Evolutionary conservation across 2,113 vertebrate genomes (phyloP), one percentile per base, ranked within the genome.

Genomic region (Varanus salvator): DNA sequence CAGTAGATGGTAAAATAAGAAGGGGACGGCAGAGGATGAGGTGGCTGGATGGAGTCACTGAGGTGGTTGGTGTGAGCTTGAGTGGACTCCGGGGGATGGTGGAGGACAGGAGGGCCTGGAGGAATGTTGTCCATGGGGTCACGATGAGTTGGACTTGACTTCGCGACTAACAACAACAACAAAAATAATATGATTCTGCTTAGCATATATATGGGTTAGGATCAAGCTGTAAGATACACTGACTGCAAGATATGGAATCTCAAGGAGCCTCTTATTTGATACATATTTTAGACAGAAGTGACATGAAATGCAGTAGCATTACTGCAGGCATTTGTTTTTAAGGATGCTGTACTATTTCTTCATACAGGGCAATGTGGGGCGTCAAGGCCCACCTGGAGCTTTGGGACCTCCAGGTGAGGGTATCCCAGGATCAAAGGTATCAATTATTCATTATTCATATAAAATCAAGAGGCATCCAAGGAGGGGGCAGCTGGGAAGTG

Each of bases 381-480:
- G 97, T 21, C 92, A 96, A 94, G 98, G 98, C 66, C 95, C 95
- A 64, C 93, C 96, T 84, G 98, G 98, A n/a, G 96, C 97, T 91
- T 48, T 84, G 84, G 98, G 98, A 90, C 97, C 97, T 90, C 96
- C 95, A 80, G 98, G 98, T 84, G 98, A 98, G 95, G 98, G 98
- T 87, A 96, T 98, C 95, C 98, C 98, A 96, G 98, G 98, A 76
- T 95, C 95, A 92, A 99, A 98, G 98, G 98, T 98, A 97, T 87
- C 90, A 71, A 82, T n/a, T 89, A 89, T 93, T 89, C 87, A 89
- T 60, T 68, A 54, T 86, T 86, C 72, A 91, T 29, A 38, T 54
- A 9, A 68, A 80, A n/a, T 7, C 81, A 80, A 89, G 74, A 34
- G 21, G 57, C 57, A 60, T 64, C 8, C 3, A 19, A 54, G 48